These are phyloP conservation scores for Myathropa florea DNA, from an alignment of 2,888 invertebrate species.

Conservation along the genomic window DNA sequence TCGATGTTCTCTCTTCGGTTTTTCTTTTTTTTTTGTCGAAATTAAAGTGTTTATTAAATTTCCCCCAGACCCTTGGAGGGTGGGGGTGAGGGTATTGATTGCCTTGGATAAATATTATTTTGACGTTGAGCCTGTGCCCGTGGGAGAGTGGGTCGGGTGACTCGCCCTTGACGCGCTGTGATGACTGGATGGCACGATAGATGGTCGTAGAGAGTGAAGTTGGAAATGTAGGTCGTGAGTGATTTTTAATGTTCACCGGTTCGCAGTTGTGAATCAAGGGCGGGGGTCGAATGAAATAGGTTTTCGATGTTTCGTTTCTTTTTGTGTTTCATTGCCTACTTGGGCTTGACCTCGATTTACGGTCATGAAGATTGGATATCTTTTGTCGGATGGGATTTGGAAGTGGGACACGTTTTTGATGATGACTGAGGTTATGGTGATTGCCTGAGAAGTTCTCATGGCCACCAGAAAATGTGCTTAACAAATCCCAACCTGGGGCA, in stretches of 20 bases:
- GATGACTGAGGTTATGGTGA: neutral
- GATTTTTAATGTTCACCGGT: constrained; percentile 14
- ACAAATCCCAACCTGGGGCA: neutral
- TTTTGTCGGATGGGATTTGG: neutral
- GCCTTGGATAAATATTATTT: constrained; percentile 25
- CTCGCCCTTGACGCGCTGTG: constrained; percentile 1
- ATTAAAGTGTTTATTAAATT: constrained; percentile 54
- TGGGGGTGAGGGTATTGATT: constrained; percentile 33
- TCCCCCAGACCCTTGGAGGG: neutral
- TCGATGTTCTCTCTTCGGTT: neutral
- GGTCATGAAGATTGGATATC: neutral
- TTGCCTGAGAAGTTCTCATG: neutral
- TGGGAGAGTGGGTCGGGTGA: neutral
- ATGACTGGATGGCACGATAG: constrained; percentile 28
- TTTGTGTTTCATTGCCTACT: neutral
- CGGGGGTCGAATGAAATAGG: constrained; percentile 9
- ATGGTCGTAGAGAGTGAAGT: neutral
- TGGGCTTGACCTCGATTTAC: neutral
- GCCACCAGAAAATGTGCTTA: no score
- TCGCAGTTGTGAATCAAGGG: constrained; percentile 18
- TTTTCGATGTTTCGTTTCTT: neutral
- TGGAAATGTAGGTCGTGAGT: constrained; percentile 1
- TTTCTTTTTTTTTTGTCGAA: neutral
- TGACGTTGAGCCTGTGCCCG: constrained; percentile 6
- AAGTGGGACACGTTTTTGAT: neutral